Percentiles rank a stretch among this genome's conserved stretches.
These are phyloP conservation scores for Melanerpes formicivorus DNA, from an alignment of 2,113 vertebrate genomes.

Conservation along the genomic window DNA sequence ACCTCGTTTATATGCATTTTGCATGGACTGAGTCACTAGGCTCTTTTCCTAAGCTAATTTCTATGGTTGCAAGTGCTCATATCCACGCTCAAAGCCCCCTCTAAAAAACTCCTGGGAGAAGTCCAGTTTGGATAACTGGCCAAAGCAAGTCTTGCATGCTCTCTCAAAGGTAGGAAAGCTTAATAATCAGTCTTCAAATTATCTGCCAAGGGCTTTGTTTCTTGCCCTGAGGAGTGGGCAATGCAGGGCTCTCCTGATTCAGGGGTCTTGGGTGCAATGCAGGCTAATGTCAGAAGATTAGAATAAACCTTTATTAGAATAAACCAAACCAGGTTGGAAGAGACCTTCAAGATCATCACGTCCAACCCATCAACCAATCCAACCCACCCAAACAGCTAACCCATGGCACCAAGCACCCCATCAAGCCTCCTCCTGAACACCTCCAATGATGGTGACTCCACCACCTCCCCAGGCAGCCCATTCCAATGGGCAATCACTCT, in stretches of 20 bases:
- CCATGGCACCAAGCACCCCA: too few species aligned
- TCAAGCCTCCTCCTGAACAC: too few species aligned
- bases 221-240: not conserved
- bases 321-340: too few species aligned
- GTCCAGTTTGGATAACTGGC: not conserved
- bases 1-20: not conserved
- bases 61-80: not conserved
- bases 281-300: not conserved
- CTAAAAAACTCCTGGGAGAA: not conserved
- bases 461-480: too few species aligned
- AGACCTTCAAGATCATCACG: too few species aligned
- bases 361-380: too few species aligned
- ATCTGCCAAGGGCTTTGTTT: not conserved
- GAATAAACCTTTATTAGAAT: too few species aligned
- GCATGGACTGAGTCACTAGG: not conserved
- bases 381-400: too few species aligned
- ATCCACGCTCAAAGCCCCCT: not conserved
- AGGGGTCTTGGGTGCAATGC: too few species aligned
- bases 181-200: not conserved
- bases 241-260: not conserved
- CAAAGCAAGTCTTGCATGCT: not conserved
- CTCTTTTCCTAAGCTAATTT: constrained; percentile 25
- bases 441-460: too few species aligned
- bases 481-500: too few species aligned
- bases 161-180: not conserved